Percentiles rank a stretch among this genome's conserved stretches.
phyloP scores from a whole-genome alignment of 1,140 invertebrate genomes.

The Apis dorsata region DNA sequence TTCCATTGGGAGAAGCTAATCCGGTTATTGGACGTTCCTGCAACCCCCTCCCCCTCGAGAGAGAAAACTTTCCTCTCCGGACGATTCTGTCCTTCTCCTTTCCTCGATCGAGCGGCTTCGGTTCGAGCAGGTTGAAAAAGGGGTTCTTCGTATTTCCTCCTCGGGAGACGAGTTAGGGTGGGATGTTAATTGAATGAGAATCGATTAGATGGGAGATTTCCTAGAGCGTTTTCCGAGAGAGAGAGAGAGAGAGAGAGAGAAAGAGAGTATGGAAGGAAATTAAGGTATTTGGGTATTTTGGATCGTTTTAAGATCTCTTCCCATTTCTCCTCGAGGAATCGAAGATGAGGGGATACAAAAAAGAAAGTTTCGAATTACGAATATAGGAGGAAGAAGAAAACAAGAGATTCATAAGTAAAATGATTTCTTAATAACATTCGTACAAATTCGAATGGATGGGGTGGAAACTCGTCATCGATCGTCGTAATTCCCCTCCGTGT shows the following conservation, averaged over 20 bases:
- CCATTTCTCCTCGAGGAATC: too few species aligned
- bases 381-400: too few species aligned
- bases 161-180: not conserved
- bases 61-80: conserved; percentile 27
- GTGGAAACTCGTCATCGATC: conserved; percentile 40
- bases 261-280: not conserved
- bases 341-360: too few species aligned
- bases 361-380: too few species aligned
- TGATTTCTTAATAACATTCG: too few species aligned
- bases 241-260: not conserved
- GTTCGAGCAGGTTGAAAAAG: not conserved
- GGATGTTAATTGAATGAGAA: conserved; percentile 38
- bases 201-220: conserved; percentile 20
- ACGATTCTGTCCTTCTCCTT: not conserved
- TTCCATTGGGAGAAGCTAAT: conserved; percentile 58
- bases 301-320: too few species aligned
- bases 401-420: too few species aligned
- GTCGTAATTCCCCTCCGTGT: conserved; percentile 30
- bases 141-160: conserved; percentile 7
- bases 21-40: conserved; percentile 58
- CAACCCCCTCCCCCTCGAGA: conserved; percentile 19
- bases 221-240: too few species aligned
- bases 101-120: not conserved
- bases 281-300: not conserved
- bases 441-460: too few species aligned